Evolutionary conservation across 1,140 invertebrate genomes (phyloP).

Genomic region (Leucophenga varia): DNA sequence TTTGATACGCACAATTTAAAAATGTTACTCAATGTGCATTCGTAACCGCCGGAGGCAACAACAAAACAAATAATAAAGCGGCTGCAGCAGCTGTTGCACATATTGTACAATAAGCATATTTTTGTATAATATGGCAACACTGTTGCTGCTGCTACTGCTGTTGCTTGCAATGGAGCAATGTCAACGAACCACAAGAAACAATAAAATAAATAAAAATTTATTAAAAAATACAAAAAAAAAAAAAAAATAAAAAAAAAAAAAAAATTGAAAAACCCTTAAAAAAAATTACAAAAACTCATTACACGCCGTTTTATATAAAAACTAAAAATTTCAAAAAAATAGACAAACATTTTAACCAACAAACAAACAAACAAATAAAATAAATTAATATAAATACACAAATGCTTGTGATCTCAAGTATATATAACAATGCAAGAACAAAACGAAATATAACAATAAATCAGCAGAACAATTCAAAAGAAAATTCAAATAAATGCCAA

Average conservation of each 20-base stretch:
- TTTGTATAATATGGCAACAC: no score
- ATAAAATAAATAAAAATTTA: conserved; percentile 36
- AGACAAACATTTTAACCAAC: no score
- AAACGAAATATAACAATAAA: conserved; percentile 20
- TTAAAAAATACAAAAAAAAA: conserved; percentile 1
- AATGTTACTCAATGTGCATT: conserved; percentile 60
- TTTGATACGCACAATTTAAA: conserved; percentile 59
- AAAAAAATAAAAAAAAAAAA: conserved; percentile 46
- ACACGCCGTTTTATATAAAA: no score
- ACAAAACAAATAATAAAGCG: conserved; percentile 9
- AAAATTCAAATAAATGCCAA: conserved; percentile 15
- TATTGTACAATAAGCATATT: no score
- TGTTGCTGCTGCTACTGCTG: no score
- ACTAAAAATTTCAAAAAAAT: conserved; percentile 36
- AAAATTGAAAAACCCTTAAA: conserved; percentile 21
- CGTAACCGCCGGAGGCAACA: conserved; percentile 48
- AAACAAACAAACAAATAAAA: no score
- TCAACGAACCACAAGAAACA: conserved; percentile 14
- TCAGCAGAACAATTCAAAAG: conserved; percentile 13
- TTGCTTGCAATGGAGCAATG: conserved; percentile 10
- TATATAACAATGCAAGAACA: conserved; percentile 46
- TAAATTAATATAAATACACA: no score
- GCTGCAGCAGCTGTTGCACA: no score
- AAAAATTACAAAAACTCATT: conserved; percentile 24
- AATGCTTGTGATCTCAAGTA: conserved; percentile 56